Evolutionary conservation across 2,888 invertebrate genomes (phyloP).

Genomic region (Pristionchus maxplancki): DNA sequence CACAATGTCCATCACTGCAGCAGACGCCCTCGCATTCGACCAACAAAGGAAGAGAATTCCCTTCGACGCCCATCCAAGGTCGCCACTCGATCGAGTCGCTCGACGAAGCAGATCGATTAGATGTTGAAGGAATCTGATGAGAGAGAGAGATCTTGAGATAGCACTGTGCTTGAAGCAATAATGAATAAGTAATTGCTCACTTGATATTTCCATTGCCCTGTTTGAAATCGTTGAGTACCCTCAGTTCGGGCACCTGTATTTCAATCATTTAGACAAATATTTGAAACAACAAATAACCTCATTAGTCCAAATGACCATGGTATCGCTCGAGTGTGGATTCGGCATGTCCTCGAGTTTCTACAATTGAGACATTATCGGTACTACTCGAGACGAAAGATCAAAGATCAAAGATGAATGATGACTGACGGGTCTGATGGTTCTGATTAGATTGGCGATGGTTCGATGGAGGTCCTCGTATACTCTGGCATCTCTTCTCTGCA

Average conservation of each 20-base stretch:
- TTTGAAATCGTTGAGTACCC: background rate
- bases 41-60: background rate
- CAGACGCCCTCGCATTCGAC: background rate
- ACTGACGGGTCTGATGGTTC: background rate
- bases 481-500: background rate
- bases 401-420: too few species aligned
- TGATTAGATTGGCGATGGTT: background rate
- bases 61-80: background rate
- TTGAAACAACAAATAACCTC: background rate
- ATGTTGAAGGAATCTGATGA: background rate
- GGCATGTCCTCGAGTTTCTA: background rate
- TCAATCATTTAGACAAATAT: background rate
- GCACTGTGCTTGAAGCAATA: background rate
- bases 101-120: constrained; percentile 20
- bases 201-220: background rate
- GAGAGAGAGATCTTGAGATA: background rate
- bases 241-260: background rate
- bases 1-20: background rate
- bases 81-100: background rate
- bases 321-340: background rate
- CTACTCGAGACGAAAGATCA: background rate
- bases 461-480: constrained; percentile 12
- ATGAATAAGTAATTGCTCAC: background rate
- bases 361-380: background rate
- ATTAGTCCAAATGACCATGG: background rate